Evolutionary conservation across 2,113 vertebrate species (phyloP), one percentile per base, ranked within the genome.

Genomic region (Corythoichthys haematopterus): DNA sequence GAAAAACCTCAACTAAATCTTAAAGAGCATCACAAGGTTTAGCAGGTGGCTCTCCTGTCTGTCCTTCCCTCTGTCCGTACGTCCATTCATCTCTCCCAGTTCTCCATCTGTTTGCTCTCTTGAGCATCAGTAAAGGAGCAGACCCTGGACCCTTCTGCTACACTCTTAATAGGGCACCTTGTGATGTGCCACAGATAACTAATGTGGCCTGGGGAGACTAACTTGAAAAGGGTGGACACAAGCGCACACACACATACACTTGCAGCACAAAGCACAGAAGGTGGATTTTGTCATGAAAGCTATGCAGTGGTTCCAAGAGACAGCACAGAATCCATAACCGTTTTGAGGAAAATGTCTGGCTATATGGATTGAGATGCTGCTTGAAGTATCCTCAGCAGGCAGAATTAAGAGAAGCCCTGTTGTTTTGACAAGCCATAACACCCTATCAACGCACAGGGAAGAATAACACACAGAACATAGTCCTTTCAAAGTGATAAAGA

Each of bases 251-350:
- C 70, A 60, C 73, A 66, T 51, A 68, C 57, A 16, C 50, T 55
- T 73, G 68, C 71, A 71, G 0, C 40, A 74, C 59, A 84, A 70
- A 56, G 79, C 77, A 86, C 83, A 87, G 83, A 89, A 84, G 82
- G 88, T 86, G 85, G 88, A 90, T 91, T 90, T 91, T 77, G 84
- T 80, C 85, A 87, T 90, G 81, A 91, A 92, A 89, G 86, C 84
- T 77, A 80, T 72, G 78, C 75, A 36, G 71, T 75, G 79, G 71
- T 87, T 87, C 85, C 78, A 77, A 81, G 77, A 73, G 52, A 76
- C 64, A 58, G 71, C 38, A 70, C 78, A 79, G 83, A 88, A 87
- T 81, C 82, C 82, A 62, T 75, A 63, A 75, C 80, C 74, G 79
- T 85, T 80, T 75, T 5, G 56, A 77, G 81, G 81, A 58, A 65